Conservation (phyloP, 2,888 invertebrate species). For the Andrena chrysosceles region DNA sequence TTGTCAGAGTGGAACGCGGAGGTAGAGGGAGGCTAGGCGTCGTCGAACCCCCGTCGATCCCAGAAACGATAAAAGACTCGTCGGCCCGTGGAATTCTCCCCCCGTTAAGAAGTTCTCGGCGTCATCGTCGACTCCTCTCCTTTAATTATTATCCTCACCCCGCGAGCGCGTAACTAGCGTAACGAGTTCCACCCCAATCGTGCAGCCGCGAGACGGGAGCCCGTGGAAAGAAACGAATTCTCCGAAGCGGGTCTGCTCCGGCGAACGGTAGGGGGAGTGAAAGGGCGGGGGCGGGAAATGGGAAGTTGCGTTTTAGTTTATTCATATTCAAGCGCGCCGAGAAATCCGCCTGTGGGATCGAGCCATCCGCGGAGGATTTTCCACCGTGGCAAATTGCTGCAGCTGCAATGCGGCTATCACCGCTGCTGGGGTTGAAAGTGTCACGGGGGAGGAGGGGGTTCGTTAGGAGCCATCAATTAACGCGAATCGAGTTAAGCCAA, state of each 20-base stretch:
- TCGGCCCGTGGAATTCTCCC: conserved; percentile 28
- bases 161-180: conserved; percentile 51
- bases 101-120: conserved; percentile 17
- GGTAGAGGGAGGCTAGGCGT: background rate
- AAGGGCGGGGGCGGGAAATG: background rate
- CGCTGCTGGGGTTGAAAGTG: conserved; percentile 1
- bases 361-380: conserved; percentile 61
- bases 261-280: background rate
- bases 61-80: conserved; percentile 48
- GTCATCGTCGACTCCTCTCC: conserved; percentile 39
- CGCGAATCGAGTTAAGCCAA: conserved; percentile 74
- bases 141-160: conserved; percentile 47
- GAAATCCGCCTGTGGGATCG: conserved; percentile 62
- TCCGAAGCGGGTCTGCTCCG: background rate
- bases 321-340: conserved; percentile 67
- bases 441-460: conserved; percentile 58
- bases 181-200: conserved; percentile 44
- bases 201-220: conserved; percentile 3
- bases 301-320: conserved; percentile 60
- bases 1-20: conserved; percentile 34
- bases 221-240: conserved; percentile 49
- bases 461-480: conserved; percentile 78
- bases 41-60: conserved; percentile 6
- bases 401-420: conserved; percentile 71
- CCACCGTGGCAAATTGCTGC: conserved; percentile 69